Percentiles rank a stretch among this genome's conserved stretches.
phyloP scores from a whole-genome alignment of 2,888 invertebrate species.

The Morpho achilles region DNA sequence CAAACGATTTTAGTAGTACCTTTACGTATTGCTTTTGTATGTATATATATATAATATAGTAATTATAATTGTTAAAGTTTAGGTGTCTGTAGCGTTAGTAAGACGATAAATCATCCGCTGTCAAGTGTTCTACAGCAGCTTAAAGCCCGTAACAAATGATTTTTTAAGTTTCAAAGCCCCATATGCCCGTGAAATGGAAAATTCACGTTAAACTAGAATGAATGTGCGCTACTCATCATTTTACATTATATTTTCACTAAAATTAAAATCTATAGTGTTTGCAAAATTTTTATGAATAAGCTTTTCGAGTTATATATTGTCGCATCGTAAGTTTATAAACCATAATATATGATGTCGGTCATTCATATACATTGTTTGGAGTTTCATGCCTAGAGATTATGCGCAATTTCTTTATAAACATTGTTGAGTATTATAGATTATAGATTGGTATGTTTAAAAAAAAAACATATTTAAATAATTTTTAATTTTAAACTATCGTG shows the following conservation, averaged over 20 bases:
- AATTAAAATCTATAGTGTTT: conserved; percentile 1
- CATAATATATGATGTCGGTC: too few species aligned
- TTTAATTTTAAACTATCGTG: too few species aligned
- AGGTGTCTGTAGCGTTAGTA: conserved; percentile 1
- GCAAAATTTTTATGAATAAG: neutral
- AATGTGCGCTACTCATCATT: conserved; percentile 2
- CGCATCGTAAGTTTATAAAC: too few species aligned
- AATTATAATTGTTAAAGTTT: neutral
- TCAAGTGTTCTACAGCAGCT: conserved; percentile 44
- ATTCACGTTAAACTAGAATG: conserved; percentile 6
- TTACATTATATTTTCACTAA: neutral
- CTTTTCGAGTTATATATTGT: too few species aligned
- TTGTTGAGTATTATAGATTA: too few species aligned
- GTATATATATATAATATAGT: neutral
- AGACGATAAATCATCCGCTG: conserved; percentile 45
- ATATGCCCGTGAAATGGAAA: conserved; percentile 6
- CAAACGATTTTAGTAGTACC: neutral
- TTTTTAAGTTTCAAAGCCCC: conserved; percentile 34
- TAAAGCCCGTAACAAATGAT: conserved; percentile 45
- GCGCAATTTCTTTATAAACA: too few species aligned
- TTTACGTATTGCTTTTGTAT: neutral
- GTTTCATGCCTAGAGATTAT: too few species aligned
- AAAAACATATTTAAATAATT: too few species aligned
- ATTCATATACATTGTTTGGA: too few species aligned
- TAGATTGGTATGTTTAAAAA: too few species aligned